Evolutionary conservation across 2,113 vertebrate genomes (phyloP).

Genomic region (Pterocles orientalis): DNA sequence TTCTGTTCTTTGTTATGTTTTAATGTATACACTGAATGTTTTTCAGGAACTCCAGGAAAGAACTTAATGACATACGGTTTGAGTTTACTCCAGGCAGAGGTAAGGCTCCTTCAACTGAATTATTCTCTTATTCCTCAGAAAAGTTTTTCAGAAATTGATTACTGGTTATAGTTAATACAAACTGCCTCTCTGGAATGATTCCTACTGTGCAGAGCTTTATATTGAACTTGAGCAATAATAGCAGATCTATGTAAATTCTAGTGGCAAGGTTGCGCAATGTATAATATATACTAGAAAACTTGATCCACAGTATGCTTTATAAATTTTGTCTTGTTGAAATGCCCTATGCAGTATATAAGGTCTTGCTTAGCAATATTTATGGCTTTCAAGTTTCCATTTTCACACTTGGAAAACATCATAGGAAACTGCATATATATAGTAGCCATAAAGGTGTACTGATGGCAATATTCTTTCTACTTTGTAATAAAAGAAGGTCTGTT

Average conservation of each 20-base stretch:
- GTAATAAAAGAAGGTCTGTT: not conserved
- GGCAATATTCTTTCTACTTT: not conserved
- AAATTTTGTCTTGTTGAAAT: not conserved
- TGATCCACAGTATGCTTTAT: not conserved
- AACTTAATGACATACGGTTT: conserved; percentile 98
- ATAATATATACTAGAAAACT: not conserved
- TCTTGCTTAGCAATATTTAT: not conserved
- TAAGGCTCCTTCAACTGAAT: conserved; percentile 75
- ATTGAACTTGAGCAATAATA: conserved; percentile 3
- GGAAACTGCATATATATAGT: not conserved
- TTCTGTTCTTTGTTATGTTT: conserved; percentile 51
- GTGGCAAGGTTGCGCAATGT: not conserved
- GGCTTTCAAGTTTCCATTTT: not conserved
- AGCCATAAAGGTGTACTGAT: not conserved
- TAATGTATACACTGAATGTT: conserved; percentile 65
- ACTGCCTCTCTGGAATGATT: conserved; percentile 43
- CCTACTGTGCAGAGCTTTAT: conserved; percentile 19
- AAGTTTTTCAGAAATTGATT: conserved; percentile 61
- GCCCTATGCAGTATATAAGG: not conserved
- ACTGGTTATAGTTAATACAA: conserved; percentile 40
- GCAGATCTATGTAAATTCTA: not conserved
- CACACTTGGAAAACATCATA: not conserved
- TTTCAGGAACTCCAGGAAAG: conserved; percentile 94
- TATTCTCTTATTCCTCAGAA: conserved; percentile 62
- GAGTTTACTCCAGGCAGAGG: conserved; percentile 97